Percentiles rank a stretch among this genome's conserved stretches.
phyloP scores from a whole-genome alignment of 2,113 vertebrate genomes.

The Isichthys henryi region DNA sequence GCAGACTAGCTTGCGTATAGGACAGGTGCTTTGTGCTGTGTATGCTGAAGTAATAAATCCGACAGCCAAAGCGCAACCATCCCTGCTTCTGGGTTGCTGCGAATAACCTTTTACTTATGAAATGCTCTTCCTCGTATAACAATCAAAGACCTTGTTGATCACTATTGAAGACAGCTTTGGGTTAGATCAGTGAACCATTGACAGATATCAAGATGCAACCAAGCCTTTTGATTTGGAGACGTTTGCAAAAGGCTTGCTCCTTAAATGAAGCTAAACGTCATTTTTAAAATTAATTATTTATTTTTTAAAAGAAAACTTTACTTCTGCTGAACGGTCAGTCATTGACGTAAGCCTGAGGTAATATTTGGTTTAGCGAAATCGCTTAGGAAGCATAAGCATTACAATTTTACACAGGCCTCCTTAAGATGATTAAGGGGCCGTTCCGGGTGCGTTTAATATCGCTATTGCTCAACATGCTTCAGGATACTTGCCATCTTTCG shows the following conservation, averaged over 20 bases:
- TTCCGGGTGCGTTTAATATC: not conserved
- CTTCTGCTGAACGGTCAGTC: not conserved
- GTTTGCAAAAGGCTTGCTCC: not conserved
- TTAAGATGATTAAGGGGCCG: not conserved
- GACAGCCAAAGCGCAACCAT: not conserved
- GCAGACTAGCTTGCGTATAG: not conserved
- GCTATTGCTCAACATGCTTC: not conserved
- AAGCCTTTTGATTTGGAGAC: not conserved
- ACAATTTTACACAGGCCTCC: not conserved
- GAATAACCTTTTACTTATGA: not conserved
- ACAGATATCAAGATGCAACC: not conserved
- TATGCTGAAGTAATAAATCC: not conserved
- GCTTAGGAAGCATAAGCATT: not conserved
- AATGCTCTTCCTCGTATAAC: not conserved
- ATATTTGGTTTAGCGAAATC: not conserved
- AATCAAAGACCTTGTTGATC: not conserved
- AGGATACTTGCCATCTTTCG: constrained; percentile 9
- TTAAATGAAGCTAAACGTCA: not conserved
- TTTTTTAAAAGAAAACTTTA: not conserved
- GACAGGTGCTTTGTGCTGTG: not conserved
- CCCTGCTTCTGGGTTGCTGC: not conserved
- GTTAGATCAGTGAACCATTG: not conserved
- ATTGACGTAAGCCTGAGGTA: not conserved
- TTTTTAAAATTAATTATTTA: not conserved
- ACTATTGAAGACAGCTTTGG: not conserved